These are phyloP conservation scores for Coranthus polyacanthus DNA, from an alignment of 2,797 vertebrate genomes.

Conservation along the genomic window DNA sequence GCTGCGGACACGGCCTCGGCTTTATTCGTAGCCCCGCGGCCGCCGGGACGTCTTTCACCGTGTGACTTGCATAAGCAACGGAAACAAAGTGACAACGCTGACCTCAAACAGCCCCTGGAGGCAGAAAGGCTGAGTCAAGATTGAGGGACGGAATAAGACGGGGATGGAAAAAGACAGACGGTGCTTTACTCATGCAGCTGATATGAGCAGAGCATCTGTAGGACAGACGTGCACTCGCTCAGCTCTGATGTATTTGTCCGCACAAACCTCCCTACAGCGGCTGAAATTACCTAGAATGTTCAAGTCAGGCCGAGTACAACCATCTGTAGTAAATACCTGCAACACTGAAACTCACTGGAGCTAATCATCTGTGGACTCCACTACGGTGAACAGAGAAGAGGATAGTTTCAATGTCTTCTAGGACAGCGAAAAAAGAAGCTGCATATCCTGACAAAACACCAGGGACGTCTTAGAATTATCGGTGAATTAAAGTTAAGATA, in stretches of 20 bases:
- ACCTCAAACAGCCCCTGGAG: slow-evolving; percentile 50
- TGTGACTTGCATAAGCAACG: slow-evolving; percentile 43
- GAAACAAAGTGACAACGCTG: slow-evolving; percentile 57
- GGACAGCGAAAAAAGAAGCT: no score
- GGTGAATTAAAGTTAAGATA: no score
- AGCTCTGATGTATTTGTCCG: neutral
- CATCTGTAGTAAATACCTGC: no score
- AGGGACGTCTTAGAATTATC: no score
- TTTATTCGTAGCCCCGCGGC: slow-evolving; percentile 52
- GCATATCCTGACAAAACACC: no score
- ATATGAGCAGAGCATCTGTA: slow-evolving; percentile 19
- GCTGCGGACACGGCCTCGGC: slow-evolving; percentile 27
- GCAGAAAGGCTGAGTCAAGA: slow-evolving; percentile 46
- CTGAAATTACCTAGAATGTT: no score
- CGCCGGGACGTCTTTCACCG: slow-evolving; percentile 34
- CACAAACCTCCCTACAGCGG: no score
- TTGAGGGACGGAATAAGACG: slow-evolving; percentile 28
- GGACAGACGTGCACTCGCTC: no score
- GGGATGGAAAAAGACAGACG: slow-evolving; percentile 34
- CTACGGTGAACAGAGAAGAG: neutral
- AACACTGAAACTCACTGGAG: no score
- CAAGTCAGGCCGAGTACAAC: no score
- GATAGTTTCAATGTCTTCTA: neutral
- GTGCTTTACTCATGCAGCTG: slow-evolving; percentile 15
- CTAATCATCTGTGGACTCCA: neutral